phyloP scores from a whole-genome alignment of 2,797 vertebrate genomes.

The Mormyrus proboscirostris region DNA sequence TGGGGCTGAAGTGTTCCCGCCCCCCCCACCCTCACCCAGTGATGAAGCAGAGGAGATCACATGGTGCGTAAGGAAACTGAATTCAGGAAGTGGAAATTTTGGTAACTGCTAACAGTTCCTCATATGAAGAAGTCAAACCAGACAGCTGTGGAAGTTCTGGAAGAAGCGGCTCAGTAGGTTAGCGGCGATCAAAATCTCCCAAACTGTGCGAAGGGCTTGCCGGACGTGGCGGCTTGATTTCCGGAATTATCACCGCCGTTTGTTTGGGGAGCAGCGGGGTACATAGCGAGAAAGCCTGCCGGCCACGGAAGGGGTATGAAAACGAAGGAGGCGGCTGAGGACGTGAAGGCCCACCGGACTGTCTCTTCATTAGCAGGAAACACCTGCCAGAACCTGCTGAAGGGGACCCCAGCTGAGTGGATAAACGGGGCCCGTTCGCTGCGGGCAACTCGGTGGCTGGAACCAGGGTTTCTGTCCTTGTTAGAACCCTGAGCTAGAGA shows the following conservation, averaged over 20 bases:
- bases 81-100: constrained; percentile 51
- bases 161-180: constrained; percentile 12
- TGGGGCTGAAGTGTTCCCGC: no score
- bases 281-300: not conserved
- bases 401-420: not conserved
- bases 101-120: constrained; percentile 47
- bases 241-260: constrained; percentile 9
- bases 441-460: constrained; percentile 31
- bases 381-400: not conserved
- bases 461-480: constrained; percentile 25
- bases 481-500: not conserved
- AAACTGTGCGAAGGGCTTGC: constrained; percentile 16
- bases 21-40: not conserved
- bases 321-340: not conserved
- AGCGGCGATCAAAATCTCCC: not conserved
- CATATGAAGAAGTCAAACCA: constrained; percentile 40
- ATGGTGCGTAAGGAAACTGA: constrained; percentile 37
- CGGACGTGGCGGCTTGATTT: constrained; percentile 45
- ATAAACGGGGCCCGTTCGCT: not conserved
- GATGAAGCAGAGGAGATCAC: not conserved
- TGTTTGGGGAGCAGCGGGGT: not conserved
- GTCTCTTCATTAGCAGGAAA: not conserved
- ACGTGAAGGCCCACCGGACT: not conserved
- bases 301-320: not conserved
- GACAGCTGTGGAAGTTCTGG: constrained; percentile 16